Evolutionary conservation across 2,888 invertebrate genomes (phyloP).

Genomic region (Phragmatobia fuliginosa): DNA sequence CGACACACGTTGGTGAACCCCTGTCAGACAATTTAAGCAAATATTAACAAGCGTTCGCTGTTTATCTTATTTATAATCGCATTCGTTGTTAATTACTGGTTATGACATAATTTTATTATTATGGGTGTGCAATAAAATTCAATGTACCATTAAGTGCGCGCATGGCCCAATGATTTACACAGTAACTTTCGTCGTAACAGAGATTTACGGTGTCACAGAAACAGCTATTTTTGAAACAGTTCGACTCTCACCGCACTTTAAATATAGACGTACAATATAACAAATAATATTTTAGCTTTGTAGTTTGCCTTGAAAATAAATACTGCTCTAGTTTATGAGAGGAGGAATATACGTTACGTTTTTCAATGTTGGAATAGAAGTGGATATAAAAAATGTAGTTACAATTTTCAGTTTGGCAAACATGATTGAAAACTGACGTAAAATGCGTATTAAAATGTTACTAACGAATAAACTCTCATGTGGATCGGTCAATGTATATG

Average conservation of each 20-base stretch:
- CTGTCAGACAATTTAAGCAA: slow-evolving; percentile 22
- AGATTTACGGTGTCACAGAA: slow-evolving; percentile 82
- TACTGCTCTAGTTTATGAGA: slow-evolving; percentile 63
- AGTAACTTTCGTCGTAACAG: slow-evolving; percentile 75
- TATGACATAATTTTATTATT: slow-evolving; percentile 75
- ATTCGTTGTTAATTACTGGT: slow-evolving; percentile 67
- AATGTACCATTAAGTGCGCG: slow-evolving; percentile 74
- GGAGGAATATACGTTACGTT: slow-evolving; percentile 45
- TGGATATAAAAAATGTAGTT: slow-evolving; percentile 23
- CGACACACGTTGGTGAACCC: slow-evolving; percentile 19
- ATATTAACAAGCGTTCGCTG: slow-evolving; percentile 23
- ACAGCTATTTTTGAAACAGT: slow-evolving; percentile 79
- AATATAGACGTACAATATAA: slow-evolving; percentile 81
- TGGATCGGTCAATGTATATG: slow-evolving; percentile 16
- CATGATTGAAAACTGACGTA: slow-evolving; percentile 35
- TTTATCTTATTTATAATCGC: slow-evolving; percentile 52
- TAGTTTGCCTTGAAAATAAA: slow-evolving; percentile 69
- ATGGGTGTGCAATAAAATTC: slow-evolving; percentile 76
- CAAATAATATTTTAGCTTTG: slow-evolving; percentile 74
- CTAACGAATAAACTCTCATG: slow-evolving; percentile 20
- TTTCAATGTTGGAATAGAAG: slow-evolving; percentile 32
- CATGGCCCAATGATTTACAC: slow-evolving; percentile 76
- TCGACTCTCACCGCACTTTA: slow-evolving; percentile 81
- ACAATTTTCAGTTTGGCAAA: slow-evolving; percentile 34
- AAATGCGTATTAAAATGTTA: slow-evolving; percentile 22